These are phyloP conservation scores for Cygnus atratus DNA, from an alignment of 2,113 vertebrate genomes.

Conservation along the genomic window DNA sequence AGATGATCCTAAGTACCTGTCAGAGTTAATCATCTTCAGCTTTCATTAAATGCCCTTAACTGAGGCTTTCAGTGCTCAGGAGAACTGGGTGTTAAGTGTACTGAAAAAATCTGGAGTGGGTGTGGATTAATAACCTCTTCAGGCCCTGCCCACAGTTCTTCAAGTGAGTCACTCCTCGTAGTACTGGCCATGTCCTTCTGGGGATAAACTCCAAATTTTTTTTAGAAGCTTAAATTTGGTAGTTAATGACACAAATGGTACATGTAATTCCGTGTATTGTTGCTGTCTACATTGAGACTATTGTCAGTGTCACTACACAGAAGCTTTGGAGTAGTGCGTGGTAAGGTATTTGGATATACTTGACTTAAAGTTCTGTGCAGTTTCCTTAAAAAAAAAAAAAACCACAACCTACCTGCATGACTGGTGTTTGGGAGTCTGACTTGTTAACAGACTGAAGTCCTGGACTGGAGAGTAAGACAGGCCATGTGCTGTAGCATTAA, in stretches of 20 bases:
- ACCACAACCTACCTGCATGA: not conserved
- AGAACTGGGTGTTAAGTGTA: not conserved
- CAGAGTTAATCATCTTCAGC: not conserved
- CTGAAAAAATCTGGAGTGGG: slow-evolving; percentile 20
- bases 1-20: not conserved
- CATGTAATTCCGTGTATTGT: no score
- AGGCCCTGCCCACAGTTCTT: not conserved
- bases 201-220: not conserved
- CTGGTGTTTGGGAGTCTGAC: not conserved
- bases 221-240: not conserved
- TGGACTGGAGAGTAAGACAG: not conserved
- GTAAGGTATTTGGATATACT: accelerated
- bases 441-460: not conserved
- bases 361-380: not conserved
- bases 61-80: not conserved
- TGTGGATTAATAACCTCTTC: slow-evolving; percentile 14
- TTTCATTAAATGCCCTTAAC: not conserved
- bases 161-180: not conserved
- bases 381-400: not conserved
- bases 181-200: not conserved
- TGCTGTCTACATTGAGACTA: not conserved
- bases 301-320: not conserved
- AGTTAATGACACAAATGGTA: not conserved
- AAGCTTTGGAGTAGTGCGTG: not conserved
- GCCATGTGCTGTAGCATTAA: not conserved